Evolutionary conservation across 2,113 vertebrate genomes (phyloP).

Genomic region (Peromyscus californicus): DNA sequence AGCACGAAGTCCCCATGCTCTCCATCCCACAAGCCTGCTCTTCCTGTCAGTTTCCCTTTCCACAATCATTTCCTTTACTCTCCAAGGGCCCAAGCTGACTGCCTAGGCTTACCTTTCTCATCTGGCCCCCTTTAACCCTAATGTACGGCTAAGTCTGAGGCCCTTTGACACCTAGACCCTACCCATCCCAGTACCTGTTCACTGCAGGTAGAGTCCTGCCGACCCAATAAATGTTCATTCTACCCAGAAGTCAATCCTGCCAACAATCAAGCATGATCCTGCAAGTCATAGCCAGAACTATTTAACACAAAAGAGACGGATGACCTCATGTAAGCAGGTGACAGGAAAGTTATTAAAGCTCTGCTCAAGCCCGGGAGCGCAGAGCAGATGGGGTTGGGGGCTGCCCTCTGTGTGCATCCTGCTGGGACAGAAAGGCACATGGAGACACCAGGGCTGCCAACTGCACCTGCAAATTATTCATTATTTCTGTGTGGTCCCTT

Average conservation of each 20-base stretch:
- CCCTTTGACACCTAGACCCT: not conserved
- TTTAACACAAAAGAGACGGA: not conserved
- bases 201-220: not conserved
- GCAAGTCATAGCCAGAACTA: not conserved
- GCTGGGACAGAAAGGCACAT: not conserved
- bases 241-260: not conserved
- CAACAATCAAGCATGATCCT: not conserved
- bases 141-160: not conserved
- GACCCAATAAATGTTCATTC: not conserved
- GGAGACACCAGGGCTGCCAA: not conserved
- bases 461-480: conserved; percentile 51
- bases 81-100: not conserved
- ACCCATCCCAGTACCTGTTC: not conserved
- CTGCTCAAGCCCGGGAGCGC: not conserved
- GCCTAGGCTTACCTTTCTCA: not conserved
- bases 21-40: not conserved
- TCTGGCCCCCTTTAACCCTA: not conserved
- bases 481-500: conserved; percentile 9
- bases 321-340: not conserved
- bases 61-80: not conserved
- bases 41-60: not conserved
- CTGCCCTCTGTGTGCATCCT: not conserved
- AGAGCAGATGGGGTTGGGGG: conserved; percentile 20
- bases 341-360: conserved; percentile 52
- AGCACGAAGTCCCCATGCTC: not conserved